phyloP scores from a whole-genome alignment of 2,797 vertebrate species.

The Apogon talboti region DNA sequence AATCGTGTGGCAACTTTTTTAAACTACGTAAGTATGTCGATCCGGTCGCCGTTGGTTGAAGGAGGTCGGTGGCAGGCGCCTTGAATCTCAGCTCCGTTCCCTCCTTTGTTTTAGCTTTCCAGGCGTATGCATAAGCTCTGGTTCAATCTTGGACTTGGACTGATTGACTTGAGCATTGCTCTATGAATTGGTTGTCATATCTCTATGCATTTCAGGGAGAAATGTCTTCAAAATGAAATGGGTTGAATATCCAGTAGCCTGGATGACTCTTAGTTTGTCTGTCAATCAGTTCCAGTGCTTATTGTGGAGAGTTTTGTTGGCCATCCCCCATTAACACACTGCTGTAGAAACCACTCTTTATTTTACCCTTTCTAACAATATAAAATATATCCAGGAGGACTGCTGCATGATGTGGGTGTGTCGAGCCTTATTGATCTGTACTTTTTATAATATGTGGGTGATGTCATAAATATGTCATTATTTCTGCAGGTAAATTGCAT shows the following conservation, averaged over 20 bases:
- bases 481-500: no score
- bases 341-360: constrained; percentile 6
- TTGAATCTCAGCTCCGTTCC: constrained; percentile 8
- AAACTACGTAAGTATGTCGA: constrained; percentile 97
- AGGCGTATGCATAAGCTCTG: constrained; percentile 55
- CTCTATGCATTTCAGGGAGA: not conserved
- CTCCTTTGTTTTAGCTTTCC: constrained; percentile 25
- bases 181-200: not conserved
- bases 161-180: constrained; percentile 70
- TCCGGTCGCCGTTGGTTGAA: constrained; percentile 47
- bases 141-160: constrained; percentile 75
- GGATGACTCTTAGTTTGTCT: not conserved
- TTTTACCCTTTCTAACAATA: constrained; percentile 31
- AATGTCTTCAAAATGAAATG: not conserved
- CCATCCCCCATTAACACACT: constrained; percentile 48
- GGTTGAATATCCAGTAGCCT: not conserved
- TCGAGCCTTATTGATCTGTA: not conserved
- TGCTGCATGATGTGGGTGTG: constrained; percentile 18
- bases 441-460: no score
- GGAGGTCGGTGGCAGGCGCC: constrained; percentile 6
- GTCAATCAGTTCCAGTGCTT: constrained; percentile 78
- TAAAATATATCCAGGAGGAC: not conserved
- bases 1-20: constrained; percentile 99
- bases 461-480: no score
- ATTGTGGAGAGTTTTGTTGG: constrained; percentile 70